These are phyloP conservation scores for Aythya baeri DNA, from an alignment of 2,113 vertebrate genomes.

Conservation along the genomic window DNA sequence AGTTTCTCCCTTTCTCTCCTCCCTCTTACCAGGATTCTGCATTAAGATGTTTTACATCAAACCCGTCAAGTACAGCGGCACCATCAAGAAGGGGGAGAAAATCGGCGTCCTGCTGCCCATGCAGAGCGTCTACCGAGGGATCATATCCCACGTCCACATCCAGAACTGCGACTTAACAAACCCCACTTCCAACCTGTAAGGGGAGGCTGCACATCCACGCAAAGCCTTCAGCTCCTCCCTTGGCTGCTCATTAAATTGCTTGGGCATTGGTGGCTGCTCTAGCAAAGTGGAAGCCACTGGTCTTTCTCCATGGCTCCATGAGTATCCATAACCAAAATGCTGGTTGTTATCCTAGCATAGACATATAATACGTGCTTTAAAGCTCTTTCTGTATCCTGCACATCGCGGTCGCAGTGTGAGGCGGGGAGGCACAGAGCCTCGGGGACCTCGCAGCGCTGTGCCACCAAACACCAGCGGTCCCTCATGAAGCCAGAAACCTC, in stretches of 20 bases:
- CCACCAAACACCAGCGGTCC: background rate
- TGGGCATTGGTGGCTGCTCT: too few relatives aligned
- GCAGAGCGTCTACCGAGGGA: conserved; percentile 70
- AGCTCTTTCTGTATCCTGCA: fast-evolving
- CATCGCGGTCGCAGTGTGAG: fast-evolving
- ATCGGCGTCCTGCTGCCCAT: conserved; percentile 68
- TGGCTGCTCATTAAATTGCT: background rate
- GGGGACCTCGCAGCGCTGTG: background rate
- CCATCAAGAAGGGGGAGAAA: conserved; percentile 64
- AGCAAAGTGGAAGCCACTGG: background rate
- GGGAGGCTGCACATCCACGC: background rate
- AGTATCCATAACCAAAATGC: background rate
- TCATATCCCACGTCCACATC: conserved; percentile 70
- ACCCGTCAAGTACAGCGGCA: conserved; percentile 46
- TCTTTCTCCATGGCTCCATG: background rate
- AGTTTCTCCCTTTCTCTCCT: background rate
- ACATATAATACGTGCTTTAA: too few relatives aligned
- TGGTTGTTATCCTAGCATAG: background rate
- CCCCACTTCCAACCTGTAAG: conserved; percentile 61
- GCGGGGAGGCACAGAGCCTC: background rate
- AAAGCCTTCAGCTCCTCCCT: background rate
- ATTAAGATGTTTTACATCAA: conserved; percentile 76
- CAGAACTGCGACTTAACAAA: conserved; percentile 75
- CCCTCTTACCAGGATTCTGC: conserved; percentile 56
- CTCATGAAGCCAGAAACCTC: background rate